Conservation (phyloP, 1,140 invertebrate species). For the Drosophila fuyamai region DNA sequence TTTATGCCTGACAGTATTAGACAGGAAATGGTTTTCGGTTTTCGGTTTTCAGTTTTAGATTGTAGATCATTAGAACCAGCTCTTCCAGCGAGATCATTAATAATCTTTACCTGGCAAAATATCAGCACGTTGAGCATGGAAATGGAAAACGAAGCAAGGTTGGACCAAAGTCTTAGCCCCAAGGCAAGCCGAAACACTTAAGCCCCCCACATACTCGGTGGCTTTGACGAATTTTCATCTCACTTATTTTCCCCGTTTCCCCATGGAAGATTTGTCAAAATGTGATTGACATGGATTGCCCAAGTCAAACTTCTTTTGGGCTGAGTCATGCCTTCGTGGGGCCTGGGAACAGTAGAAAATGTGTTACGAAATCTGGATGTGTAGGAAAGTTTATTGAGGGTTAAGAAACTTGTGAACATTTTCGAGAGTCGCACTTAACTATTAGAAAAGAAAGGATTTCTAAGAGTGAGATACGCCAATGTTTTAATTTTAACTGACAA, state of each 20-base stretch:
- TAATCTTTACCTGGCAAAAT: slow-evolving; percentile 43
- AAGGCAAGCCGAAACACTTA: slow-evolving; percentile 8
- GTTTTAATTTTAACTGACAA: too few species aligned
- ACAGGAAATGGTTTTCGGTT: slow-evolving; percentile 65
- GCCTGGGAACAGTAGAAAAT: slow-evolving; percentile 52
- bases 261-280: slow-evolving; percentile 28
- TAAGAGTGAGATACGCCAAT: background rate
- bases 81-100: slow-evolving; percentile 56
- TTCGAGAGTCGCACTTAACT: background rate
- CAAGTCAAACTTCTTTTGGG: slow-evolving; percentile 27
- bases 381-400: slow-evolving; percentile 4
- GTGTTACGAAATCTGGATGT: slow-evolving; percentile 20
- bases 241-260: slow-evolving; percentile 25
- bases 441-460: background rate
- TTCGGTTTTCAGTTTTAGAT: slow-evolving; percentile 27
- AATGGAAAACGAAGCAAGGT: slow-evolving; percentile 52
- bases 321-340: slow-evolving; percentile 44
- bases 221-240: slow-evolving; percentile 27
- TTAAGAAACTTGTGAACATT: background rate
- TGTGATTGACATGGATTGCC: slow-evolving; percentile 54
- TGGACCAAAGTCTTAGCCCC: slow-evolving; percentile 18
- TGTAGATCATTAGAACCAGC: slow-evolving; percentile 68
- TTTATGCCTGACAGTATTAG: slow-evolving; percentile 53
- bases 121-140: slow-evolving; percentile 45
- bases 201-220: slow-evolving; percentile 1